These are phyloP conservation scores for Orius laevigatus DNA, from an alignment of 1,140 invertebrate genomes.

Conservation along the genomic window DNA sequence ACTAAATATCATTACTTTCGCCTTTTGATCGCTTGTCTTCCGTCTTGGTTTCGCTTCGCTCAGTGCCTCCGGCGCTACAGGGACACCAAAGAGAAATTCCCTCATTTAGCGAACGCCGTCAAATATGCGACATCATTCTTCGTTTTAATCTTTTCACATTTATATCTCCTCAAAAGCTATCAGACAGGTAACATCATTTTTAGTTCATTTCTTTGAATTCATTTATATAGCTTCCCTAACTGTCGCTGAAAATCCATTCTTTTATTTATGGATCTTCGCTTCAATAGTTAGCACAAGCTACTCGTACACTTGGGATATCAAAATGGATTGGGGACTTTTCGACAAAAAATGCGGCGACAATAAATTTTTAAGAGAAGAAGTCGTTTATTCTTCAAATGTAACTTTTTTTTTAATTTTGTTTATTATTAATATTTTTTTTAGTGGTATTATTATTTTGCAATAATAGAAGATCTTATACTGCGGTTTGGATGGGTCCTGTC, in stretches of 20 bases:
- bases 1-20: constrained; percentile 5
- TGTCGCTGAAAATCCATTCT: constrained; percentile 38
- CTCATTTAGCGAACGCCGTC: constrained; percentile 90
- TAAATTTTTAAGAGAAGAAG: constrained; percentile 46
- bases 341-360: constrained; percentile 66
- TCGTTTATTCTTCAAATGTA: constrained; percentile 45
- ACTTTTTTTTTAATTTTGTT: constrained; percentile 21
- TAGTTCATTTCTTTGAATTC: constrained; percentile 1
- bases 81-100: constrained; percentile 78
- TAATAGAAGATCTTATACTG: constrained; percentile 86
- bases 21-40: constrained; percentile 74
- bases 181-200: neutral
- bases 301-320: constrained; percentile 74
- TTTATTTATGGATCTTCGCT: constrained; percentile 51
- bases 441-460: constrained; percentile 94
- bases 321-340: constrained; percentile 86
- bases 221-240: constrained; percentile 3
- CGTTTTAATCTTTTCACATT: constrained; percentile 71
- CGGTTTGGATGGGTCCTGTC: constrained; percentile 85
- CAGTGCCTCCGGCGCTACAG: constrained; percentile 91
- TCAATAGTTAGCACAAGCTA: constrained; percentile 60
- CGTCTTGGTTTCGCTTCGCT: constrained; percentile 94
- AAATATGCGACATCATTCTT: constrained; percentile 98
- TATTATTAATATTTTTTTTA: constrained; percentile 29
- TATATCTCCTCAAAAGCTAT: constrained; percentile 31